Evolutionary conservation across 1,140 invertebrate species (phyloP), one percentile per base, ranked within the genome.

Genomic region (Papilio glaucus): DNA sequence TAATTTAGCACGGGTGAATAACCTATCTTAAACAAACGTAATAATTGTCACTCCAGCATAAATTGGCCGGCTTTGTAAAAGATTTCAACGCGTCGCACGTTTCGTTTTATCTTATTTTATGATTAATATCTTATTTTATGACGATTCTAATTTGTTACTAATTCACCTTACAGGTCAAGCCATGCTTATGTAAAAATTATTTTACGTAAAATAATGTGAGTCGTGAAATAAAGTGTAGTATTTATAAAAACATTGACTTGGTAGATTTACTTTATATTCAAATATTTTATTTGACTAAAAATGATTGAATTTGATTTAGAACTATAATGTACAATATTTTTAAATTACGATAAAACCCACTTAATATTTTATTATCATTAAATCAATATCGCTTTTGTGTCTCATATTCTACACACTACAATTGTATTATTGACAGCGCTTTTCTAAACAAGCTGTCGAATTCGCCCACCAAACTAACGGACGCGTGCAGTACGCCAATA

Each of bases 21-120:
- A 82, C 60, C 78, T 65, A 74, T 15, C 67, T 41, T 57, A 65
- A 74, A 77, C 78, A 76, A 77, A 76, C 37, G 68, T 53, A 69
- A 53, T 63, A 41, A 71, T 75, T 72, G 76, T 72, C 70, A 37
- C 78, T 77, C 62, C 57, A 70, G 37, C 29, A 12, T 63, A 39
- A 75, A 77, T 78, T 82, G 79, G 71, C 77, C 65, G 72, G 42
- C 49, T 76, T 70, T 84, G 83, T 77, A 87, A 86, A 87, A 88
- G 86, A 87, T 77, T 80, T 88, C 86, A 87, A 88, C 86, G 85
- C 76, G 83, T 69, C 29, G 13, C 57, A 33, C 37, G 26, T 24
- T 62, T 18, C 15, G 61, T n/a, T 12, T 63, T 38, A 9, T 9
- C 2, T 53, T 9, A 53, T 24, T 53, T 18, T 45, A 45, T 53